Base-by-base conservation (phyloP, 2,797 vertebrate species). In the Linurgus olivaceus region DNA sequence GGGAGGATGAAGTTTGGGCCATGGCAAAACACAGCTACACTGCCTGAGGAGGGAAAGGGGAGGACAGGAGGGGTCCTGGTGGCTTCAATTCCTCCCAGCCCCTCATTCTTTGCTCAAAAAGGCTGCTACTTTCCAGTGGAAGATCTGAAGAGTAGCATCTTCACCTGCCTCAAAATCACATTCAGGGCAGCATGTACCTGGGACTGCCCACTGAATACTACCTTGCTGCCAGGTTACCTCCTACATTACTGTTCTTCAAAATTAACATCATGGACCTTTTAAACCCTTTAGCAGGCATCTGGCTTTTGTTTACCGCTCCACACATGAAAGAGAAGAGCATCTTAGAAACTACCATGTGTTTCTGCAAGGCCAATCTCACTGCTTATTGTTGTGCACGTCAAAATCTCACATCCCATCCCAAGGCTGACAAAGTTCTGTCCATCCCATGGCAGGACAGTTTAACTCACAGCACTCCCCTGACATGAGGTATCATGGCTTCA, bases 301-400 rank as follows among this genome's bases (percentile, higher is more conserved):
- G 45, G 17, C 9, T 85, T 79, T 55, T 73, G 35, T 33, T 57
- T 68, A 44, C 5, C 2, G 28, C 18, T 73, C 40, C 59, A 24
- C 5, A 42, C 6, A 9, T 16, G 11, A n/a, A 55, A 51, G 31
- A 72, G 13, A 77, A 75, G 4, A 68, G 6, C 20, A 42, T 65
- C 13, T 73, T 28, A 40, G 33, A 75, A 89, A 85, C 6, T 26
- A 42, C n/a, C 29, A 17, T 0, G 0, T 4, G 0, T 13, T 85
- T 45, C 42, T 78, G 42, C 31, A 79, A 83, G 21, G 38, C 17
- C 29, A 50, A 3, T 33, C 72, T 74, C 0, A 0, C 20, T 85
- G 17, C 38, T 87, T 37, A 63, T 47, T 51, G 24, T 11, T 10
- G 8, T 2, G 17, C 13, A 42, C 6, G 20, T 68, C 10, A 37